Conservation (phyloP, 2,113 vertebrate genomes). For the Equus quagga region DNA sequence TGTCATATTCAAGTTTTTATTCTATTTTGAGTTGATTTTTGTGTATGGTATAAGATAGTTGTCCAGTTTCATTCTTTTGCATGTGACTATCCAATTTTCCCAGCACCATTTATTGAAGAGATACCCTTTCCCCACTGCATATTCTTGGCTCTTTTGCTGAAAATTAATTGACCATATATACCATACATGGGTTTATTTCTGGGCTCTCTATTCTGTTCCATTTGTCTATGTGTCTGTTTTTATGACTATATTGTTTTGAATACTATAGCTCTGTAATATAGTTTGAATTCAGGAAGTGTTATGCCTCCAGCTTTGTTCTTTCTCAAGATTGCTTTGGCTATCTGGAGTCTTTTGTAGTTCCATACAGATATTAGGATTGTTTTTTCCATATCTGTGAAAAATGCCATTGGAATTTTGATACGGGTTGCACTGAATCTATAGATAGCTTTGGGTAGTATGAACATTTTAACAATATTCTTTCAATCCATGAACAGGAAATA, state of each 20-base stretch:
- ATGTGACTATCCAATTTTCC: too few relatives aligned
- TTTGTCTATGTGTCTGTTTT: not conserved
- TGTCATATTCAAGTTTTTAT: not conserved
- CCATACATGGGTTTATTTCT: not conserved
- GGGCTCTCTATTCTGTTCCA: not conserved
- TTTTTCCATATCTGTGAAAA: not conserved
- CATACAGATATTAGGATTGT: not conserved
- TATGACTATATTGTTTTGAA: not conserved
- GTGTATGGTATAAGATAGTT: too few relatives aligned
- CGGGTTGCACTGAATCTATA: not conserved
- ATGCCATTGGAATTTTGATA: not conserved
- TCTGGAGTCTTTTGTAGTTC: not conserved
- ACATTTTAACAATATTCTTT: not conserved
- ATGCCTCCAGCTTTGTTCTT: not conserved
- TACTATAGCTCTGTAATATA: not conserved
- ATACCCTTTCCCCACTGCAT: too few relatives aligned
- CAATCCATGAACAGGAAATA: not conserved
- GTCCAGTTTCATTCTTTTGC: too few relatives aligned
- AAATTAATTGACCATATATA: too few relatives aligned
- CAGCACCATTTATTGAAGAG: too few relatives aligned
- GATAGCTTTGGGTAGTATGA: not conserved
- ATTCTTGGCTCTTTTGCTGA: too few relatives aligned
- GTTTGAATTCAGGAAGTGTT: not conserved
- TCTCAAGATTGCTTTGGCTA: not conserved
- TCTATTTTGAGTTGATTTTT: too few relatives aligned